Conservation (phyloP, 2,888 invertebrate species). For the Malthinus flaveolus region DNA sequence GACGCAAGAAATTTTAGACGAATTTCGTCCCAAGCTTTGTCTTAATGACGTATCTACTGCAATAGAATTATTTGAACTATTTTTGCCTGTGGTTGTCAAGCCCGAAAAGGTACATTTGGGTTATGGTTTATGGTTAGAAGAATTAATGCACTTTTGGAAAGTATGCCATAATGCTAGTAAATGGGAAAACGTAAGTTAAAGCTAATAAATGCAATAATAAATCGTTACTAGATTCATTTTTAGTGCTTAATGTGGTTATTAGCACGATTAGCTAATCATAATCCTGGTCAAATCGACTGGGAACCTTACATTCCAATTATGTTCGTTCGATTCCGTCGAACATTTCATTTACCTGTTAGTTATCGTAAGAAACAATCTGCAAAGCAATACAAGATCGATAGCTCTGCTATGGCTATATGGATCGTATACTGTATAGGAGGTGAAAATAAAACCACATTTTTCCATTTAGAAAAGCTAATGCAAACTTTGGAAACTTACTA, state of each 20-base stretch:
- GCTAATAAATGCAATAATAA: background rate
- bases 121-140: conserved; percentile 78
- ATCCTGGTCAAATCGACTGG: conserved; percentile 88
- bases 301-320: conserved; percentile 77
- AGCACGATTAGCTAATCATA: conserved; percentile 70
- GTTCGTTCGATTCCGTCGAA: conserved; percentile 72
- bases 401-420: conserved; percentile 61
- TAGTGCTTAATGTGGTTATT: conserved; percentile 76
- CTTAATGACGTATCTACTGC: conserved; percentile 62
- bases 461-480: conserved; percentile 78
- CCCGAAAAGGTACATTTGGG: conserved; percentile 66
- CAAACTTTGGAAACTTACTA: conserved; percentile 83
- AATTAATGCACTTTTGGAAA: conserved; percentile 78
- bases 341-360: conserved; percentile 77
- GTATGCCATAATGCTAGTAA: conserved; percentile 71
- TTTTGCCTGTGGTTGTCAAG: conserved; percentile 74
- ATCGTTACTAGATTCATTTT: conserved; percentile 15
- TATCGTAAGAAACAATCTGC: conserved; percentile 67
- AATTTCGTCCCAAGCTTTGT: conserved; percentile 77
- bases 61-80: conserved; percentile 69
- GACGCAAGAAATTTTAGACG: conserved; percentile 84
- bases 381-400: conserved; percentile 57
- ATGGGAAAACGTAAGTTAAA: conserved; percentile 64
- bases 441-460: conserved; percentile 65
- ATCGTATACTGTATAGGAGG: conserved; percentile 68